Evolutionary conservation across 2,888 invertebrate genomes (phyloP), one percentile per base, ranked within the genome.

Genomic region (Drosophila formosana): DNA sequence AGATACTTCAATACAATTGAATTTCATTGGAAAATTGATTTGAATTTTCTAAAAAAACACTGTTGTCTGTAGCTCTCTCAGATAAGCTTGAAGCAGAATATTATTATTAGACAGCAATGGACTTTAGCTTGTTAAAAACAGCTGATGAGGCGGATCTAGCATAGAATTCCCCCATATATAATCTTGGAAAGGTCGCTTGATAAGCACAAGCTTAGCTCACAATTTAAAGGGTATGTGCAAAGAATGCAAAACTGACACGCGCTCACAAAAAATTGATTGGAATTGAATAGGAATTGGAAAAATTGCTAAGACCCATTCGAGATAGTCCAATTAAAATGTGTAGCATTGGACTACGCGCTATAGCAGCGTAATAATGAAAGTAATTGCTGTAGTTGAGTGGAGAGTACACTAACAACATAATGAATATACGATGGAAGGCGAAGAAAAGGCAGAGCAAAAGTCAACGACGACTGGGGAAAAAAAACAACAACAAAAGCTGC

Each of bases 361-460:
- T 13, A 49, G 60, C 39, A 49, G 60, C 39, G 56, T 57, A 28
- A 66, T 63, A 64, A 68, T 72, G 49, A 66, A 68, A 61, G 63
- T 73, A 76, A 67, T 78, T 79, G 55, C 55, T 34, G 32, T 45
- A 56, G 34, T 45, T 30, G 34, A 13, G 9, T 11, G 13, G 43
- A 30, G 62, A 37, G 18, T n/a, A 28, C 51, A 64, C 46, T 62
- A 32, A 49, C 60, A 55, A 56, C 53, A 64, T 30, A 51, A 55
- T 58, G 50, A 51, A 47, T 30, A 49, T 34, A 47, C 28, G 18
- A 13, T 30, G 13, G n/a, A 47, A 45, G 37, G 23, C 39, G 39
- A 9, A 37, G 45, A 30, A 32, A 57, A 51, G 75, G 66, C 78
- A 64, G 69, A 77, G 80, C 80, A 77, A 72, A 69, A 82, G 82